Evolutionary conservation across 2,797 vertebrate species (phyloP), one percentile per base, ranked within the genome.

Genomic region (Setipinna tenuifilis): DNA sequence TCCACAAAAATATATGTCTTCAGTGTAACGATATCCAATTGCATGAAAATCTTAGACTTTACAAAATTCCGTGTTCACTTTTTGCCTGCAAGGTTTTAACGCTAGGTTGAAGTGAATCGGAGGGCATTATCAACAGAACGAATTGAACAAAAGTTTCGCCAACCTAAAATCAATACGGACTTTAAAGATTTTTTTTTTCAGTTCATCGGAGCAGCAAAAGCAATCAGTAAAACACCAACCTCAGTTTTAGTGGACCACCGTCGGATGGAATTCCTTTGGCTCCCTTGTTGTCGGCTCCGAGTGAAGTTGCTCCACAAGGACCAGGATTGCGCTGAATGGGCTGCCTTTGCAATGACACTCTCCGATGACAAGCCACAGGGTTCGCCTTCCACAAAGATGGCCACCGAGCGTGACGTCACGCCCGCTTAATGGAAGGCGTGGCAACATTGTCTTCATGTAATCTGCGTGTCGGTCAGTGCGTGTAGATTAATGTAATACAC

Each of bases 241-340:
- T 83, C 95, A 94, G 93, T 95, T 92, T 90, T 85, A 58, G 11
- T 88, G 89, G 91, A 84, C 59, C 85, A 78, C 87, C 83, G 83
- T 84, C 44, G 28, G 84, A 82, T 83, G 88, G 83, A 84, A 84
- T 83, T 59, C 50, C 17, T 14, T 57, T 7, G 6, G 1, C 35
- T 78, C 31, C 23, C 9, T 41, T 78, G 21, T 6, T 44, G 17
- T 35, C 35, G 31, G 71, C 71, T 44, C 71, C 35, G 71, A 2
- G 28, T 78, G 41, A 78, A 78, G 71, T 78, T 78, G 71, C 71
- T 44, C 7, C 35, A 19, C 3, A 41, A 41, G 35, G 71, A 78
- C 35, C 71, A 35, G 41, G 71, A 41, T 44, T 11, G 71, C 35
- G 35, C 71, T 41, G 17, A 44, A 78, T 44, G 71, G 71, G 71